Conservation (phyloP, 1,140 invertebrate genomes). For the Saccostrea echinata region DNA sequence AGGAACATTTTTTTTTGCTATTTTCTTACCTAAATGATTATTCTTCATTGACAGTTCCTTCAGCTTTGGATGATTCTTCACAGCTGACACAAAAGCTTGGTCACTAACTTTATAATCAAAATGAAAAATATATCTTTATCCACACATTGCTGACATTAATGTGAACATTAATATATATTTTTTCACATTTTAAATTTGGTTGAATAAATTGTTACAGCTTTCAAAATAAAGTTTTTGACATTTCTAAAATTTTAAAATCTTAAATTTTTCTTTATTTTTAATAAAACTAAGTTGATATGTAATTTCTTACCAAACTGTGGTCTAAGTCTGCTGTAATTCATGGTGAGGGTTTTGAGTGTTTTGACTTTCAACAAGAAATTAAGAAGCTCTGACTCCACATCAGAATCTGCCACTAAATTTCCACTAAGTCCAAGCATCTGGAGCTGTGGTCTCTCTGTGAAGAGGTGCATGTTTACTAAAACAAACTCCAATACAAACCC, state of each 20-base stretch:
- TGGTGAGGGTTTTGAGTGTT: conserved; percentile 11
- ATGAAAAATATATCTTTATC: not conserved
- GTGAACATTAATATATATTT: too few relatives aligned
- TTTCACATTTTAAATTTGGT: too few relatives aligned
- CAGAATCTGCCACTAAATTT: conserved; percentile 34
- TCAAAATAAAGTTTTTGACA: too few relatives aligned
- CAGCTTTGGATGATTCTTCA: conserved; percentile 35
- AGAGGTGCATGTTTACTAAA: not conserved
- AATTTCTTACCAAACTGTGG: conserved; percentile 41
- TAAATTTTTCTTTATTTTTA: too few relatives aligned
- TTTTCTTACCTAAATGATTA: conserved; percentile 46
- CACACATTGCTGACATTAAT: too few relatives aligned
- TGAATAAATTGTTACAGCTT: too few relatives aligned
- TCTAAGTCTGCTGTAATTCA: conserved; percentile 47
- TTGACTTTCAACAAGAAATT: conserved; percentile 23
- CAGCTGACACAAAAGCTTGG: conserved; percentile 1
- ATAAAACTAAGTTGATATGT: not conserved
- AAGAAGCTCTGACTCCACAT: conserved; percentile 18
- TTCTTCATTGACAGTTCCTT: conserved; percentile 42
- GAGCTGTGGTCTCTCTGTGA: conserved; percentile 25
- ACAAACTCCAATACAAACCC: too few relatives aligned
- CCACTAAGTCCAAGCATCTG: conserved; percentile 45
- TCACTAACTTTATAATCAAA: conserved; percentile 18
- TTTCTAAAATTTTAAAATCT: too few relatives aligned
- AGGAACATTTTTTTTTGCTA: not conserved